These are phyloP conservation scores for Nibea albiflora DNA, from an alignment of 2,113 vertebrate genomes.

Conservation along the genomic window DNA sequence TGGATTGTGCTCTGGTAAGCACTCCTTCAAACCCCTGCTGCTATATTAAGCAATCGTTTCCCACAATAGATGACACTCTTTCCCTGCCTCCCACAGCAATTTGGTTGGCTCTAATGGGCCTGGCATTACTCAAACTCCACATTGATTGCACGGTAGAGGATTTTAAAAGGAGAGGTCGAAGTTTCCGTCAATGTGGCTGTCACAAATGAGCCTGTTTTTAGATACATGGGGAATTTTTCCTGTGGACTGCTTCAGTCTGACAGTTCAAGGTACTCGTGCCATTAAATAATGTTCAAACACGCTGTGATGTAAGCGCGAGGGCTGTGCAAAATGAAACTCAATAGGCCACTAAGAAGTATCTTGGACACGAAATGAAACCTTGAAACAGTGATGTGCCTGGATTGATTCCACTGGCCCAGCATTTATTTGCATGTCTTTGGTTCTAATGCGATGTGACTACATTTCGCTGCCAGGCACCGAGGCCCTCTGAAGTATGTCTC, in stretches of 20 bases:
- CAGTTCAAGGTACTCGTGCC: conserved; percentile 53
- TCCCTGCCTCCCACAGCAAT: conserved; percentile 86
- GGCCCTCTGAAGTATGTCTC: conserved; percentile 76
- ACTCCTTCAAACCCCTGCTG: conserved; percentile 86
- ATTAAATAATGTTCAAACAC: conserved; percentile 63
- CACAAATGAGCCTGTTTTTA: conserved; percentile 75
- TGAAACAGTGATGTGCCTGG: conserved; percentile 69
- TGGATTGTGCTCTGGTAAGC: conserved; percentile 85
- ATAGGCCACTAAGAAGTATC: conserved; percentile 45
- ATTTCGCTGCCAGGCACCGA: conserved; percentile 63
- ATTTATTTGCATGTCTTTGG: conserved; percentile 75
- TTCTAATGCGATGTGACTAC: conserved; percentile 76
- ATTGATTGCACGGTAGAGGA: conserved; percentile 90
- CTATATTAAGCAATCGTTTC: conserved; percentile 93
- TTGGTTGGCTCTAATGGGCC: conserved; percentile 89
- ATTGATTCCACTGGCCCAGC: conserved; percentile 62
- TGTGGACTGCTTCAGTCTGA: conserved; percentile 33
- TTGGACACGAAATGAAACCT: conserved; percentile 53
- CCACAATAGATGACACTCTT: conserved; percentile 89
- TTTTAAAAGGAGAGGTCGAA: conserved; percentile 74
- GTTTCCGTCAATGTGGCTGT: conserved; percentile 71
- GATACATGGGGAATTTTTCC: conserved; percentile 24
- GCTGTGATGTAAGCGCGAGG: conserved; percentile 37
- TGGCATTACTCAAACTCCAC: conserved; percentile 88
- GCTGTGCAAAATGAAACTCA: conserved; percentile 53